Conservation (phyloP, 2,888 invertebrate genomes). For the Lycocerus yunnanus region DNA sequence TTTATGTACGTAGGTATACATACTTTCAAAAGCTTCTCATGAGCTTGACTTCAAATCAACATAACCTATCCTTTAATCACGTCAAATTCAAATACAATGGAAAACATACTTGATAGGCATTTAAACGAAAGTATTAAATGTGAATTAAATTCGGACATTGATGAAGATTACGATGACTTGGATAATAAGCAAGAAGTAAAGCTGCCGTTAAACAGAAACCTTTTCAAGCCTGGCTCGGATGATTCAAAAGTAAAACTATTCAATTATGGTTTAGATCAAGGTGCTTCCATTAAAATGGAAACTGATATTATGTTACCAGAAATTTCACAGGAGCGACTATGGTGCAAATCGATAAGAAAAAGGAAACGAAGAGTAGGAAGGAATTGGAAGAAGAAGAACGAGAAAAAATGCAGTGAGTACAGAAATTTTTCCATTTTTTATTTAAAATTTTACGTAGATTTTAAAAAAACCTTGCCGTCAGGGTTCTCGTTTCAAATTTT, state of each 20-base stretch:
- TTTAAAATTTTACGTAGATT: not conserved
- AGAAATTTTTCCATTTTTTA: not conserved
- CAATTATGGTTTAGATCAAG: not conserved
- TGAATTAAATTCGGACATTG: constrained; percentile 49
- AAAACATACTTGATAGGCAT: constrained; percentile 16
- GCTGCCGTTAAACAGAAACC: constrained; percentile 46
- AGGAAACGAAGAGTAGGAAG: constrained; percentile 75
- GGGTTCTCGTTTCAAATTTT: constrained; percentile 97
- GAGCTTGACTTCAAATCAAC: not conserved
- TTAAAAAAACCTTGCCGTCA: constrained; percentile 47
- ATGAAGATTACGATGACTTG: constrained; percentile 47
- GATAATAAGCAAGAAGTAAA: constrained; percentile 43
- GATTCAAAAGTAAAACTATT: not conserved
- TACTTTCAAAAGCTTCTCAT: not conserved
- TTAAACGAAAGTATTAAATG: constrained; percentile 45
- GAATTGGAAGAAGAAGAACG: constrained; percentile 93
- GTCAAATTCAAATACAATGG: constrained; percentile 5
- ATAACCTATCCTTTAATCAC: not conserved
- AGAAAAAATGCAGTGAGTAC: constrained; percentile 92
- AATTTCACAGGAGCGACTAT: constrained; percentile 39
- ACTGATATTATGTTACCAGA: constrained; percentile 51
- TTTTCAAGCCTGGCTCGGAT: constrained; percentile 34
- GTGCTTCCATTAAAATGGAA: constrained; percentile 15
- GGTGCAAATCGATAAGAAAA: constrained; percentile 56
- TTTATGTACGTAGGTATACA: not conserved